Base-by-base conservation (phyloP, 1,140 invertebrate species). In the Orius insidiosus region DNA sequence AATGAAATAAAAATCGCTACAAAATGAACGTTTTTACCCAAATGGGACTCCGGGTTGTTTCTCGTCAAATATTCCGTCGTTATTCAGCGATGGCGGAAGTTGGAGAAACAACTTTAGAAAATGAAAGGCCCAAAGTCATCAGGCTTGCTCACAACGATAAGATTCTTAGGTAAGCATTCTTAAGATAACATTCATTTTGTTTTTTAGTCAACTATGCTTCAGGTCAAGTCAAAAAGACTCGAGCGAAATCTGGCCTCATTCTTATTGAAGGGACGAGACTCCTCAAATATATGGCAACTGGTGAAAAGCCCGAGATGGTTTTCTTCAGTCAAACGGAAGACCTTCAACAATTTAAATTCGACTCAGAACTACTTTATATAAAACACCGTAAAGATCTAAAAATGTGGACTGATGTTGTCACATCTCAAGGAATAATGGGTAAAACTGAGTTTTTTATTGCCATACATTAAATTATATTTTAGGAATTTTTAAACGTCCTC, bases 351-450 rank as follows among this genome's bases (percentile, higher is more conserved):
- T 56, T 85, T 31, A 49, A 55, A n/a, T 33, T 64, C 7, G 24
- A 24, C 7, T 24, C 24, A 4, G 24, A 24, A n/a, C 53, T 61
- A 15, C 15, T 10, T 18, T 40, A 18, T 82, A 73, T 51, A 85
- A 85, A 69, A 71, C 88, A 48, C 70, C 78, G 1, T 85, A 75
- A 71, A 57, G 72, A 79, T 51, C 71, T 92, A 45, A 72, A 80
- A 59, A 59, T 77, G 1, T 92, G 83, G 82, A 87, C 85, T 0
- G 68, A 76, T 57, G 59, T 89, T n/a, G 74, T 71, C 24, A 87
- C 84, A 16, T 69, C 72, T 44, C 80, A 85, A 40, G 87, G 88
- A 51, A 63, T 90, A 33, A 70, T 90, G 60, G 86, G 84, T 83
- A 72, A 59, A 55, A 55, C 42, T 48, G 13, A 36, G 38, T 48